Base-by-base conservation (phyloP, 92 coral and sea anemone genomes). In the Phenganax subtilis region DNA sequence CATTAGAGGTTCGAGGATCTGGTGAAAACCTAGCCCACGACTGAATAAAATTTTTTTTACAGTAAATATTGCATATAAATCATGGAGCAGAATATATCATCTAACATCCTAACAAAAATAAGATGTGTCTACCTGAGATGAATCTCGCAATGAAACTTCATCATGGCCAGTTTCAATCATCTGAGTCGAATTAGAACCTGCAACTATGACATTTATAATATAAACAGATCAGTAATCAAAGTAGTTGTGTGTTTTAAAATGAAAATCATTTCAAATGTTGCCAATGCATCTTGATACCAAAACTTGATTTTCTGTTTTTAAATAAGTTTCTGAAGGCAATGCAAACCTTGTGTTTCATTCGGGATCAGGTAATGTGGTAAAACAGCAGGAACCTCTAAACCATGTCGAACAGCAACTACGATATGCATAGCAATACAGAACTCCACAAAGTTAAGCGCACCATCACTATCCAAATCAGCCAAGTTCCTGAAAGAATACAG, bases 391-490 rank as follows among this genome's bases (percentile, higher is more conserved):
- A 94, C 86, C 16, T 94, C 98, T 75, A 94, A 71, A 54, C 98
- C 98, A 89, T 94, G 98, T 31, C 98, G 85, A 52, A 94, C 56
- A 4, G 98, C 98, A 53, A 94, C 98, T 9, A 94, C 98, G 10
- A 94, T 88, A 84, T 94, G 98, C 98, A 94, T 94, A 8, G 98
- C 98, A 52, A 94, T 94, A 63, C 98, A 94, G 84, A 94, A 94
- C 85, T 94, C 98, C 65, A 87, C 91, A 78, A 94, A 81, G 67
- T 94, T 88, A 7, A 94, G 85, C 57, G 97, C 98, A 84, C 93
- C 93, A 78, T 94, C 98, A 80, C 86, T 89, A 81, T 94, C 91
- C 51, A 92, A 77, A 85, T 94, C 98, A 53, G 98, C 92, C 51
- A 94, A 89, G 64, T 92, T 97, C 98, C 98, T 94, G 76, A 11